A percentile compares a stretch with the other conserved stretches of the same genome.
phyloP scores from a whole-genome alignment of 30 jellyfish, hydroid and myxozoan species.

The Hydractinia echinata region DNA sequence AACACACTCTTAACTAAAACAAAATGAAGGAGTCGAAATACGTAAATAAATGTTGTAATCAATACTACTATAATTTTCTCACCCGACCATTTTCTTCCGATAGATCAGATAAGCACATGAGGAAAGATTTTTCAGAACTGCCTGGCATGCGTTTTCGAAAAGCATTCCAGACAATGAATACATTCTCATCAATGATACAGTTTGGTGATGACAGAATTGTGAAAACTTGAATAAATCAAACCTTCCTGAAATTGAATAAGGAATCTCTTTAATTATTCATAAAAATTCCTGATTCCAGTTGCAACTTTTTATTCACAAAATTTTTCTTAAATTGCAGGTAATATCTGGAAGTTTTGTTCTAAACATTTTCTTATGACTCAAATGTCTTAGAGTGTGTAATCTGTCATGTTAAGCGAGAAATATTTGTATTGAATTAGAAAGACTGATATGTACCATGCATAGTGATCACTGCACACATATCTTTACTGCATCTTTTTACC shows the following conservation, averaged over 20 bases:
- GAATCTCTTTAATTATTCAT: background rate
- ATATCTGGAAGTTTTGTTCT: no score
- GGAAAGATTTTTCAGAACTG: conserved; percentile 34
- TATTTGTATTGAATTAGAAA: background rate
- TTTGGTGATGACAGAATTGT: background rate
- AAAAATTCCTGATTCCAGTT: background rate
- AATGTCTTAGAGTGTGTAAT: no score
- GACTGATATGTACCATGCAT: background rate
- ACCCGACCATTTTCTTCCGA: conserved; percentile 22
- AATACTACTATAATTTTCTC: background rate
- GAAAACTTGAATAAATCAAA: conserved; percentile 23
- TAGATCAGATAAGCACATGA: conserved; percentile 11
- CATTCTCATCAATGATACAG: conserved; percentile 19
- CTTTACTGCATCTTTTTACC: background rate
- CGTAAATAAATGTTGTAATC: background rate
- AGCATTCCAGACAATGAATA: conserved; percentile 24
- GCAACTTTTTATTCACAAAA: no score
- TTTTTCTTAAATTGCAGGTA: no score
- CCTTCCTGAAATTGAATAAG: conserved; percentile 21
- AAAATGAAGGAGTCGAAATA: no score
- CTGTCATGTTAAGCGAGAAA: background rate
- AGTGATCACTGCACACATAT: background rate
- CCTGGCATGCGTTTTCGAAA: conserved; percentile 38
- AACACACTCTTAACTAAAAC: no score
- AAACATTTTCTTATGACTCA: no score